Base-by-base conservation (phyloP, 2,888 invertebrate genomes). In the Tenthredo notha region DNA sequence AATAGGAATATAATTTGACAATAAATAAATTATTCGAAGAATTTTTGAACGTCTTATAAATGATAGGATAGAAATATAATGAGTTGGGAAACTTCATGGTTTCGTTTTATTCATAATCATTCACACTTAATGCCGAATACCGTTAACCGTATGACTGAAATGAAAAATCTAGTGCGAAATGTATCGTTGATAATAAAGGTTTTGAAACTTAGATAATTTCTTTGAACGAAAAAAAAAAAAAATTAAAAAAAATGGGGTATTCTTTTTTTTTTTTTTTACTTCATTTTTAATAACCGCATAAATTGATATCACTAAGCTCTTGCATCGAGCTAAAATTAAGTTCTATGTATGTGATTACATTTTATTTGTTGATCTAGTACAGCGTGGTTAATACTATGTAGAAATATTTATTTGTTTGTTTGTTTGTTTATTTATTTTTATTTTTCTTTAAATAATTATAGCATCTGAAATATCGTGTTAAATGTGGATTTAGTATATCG, bases 291-390 rank as follows among this genome's bases (percentile, higher is more conserved):
- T 65, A 29, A 25, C 6, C 70, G 74, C 74, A 47, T n/a, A 25
- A 21, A 25, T 75, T 25, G 12, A 75, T 15, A 47, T 25, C 18
- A 18, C 18, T 18, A 40, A 40, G 15, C 33, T 75, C 47, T 43
- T 75, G 6, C 12, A 61, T 47, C 4, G 21, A n/a, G 25, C 40
- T 29, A 15, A 75, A 75, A 40, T 75, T 75, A 47, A 75, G 47
- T 75, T 25, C 10, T 47, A 75, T 47, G 9, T 75, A 25, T 47
- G n/a, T 47, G 40, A 75, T 33, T 75, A 47, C 21, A 21, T 75
- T 75, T 75, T 25, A 43, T 75, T 75, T 75, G 47, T 47, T 40
- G 25, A 40, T 75, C 37, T 75, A 75, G 47, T 47, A 75, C 10
- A 43, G 74, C 25, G 74, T 47, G 74, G 33, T 10, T 25, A 70